A percentile compares a stretch with the other conserved stretches of the same genome.
Evolutionary conservation across 2,888 invertebrate genomes (phyloP).

Genomic region (Gari tellinella): DNA sequence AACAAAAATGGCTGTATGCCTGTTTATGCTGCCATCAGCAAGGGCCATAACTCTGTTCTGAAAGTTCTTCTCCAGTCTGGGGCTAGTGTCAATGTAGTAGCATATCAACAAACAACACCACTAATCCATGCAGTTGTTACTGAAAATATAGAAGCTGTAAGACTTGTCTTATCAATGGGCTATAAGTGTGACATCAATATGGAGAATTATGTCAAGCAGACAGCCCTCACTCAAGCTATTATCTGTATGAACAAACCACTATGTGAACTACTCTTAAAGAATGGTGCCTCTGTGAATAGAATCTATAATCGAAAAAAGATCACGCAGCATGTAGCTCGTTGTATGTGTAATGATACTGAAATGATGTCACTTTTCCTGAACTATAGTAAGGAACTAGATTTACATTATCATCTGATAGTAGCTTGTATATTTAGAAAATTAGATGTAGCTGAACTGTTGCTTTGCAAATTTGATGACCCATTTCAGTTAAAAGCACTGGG

Average conservation of each 20-base stretch:
- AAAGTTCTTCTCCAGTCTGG: slow-evolving; percentile 3
- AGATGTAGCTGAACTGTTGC: slow-evolving; percentile 32
- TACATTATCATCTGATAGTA: slow-evolving; percentile 31
- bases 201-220: slow-evolving; percentile 35
- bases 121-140: slow-evolving; percentile 20
- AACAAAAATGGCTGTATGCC: slow-evolving; percentile 13
- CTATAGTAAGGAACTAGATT: slow-evolving; percentile 2
- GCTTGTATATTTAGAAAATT: slow-evolving; percentile 30
- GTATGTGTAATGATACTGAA: slow-evolving; percentile 19
- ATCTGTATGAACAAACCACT: slow-evolving; percentile 4
- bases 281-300: slow-evolving; percentile 27
- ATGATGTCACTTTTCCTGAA: slow-evolving; percentile 27
- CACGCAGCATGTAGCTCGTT: slow-evolving; percentile 4
- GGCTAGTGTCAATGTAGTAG: slow-evolving; percentile 14
- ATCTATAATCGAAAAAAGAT: slow-evolving; percentile 28
- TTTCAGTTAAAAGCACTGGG: slow-evolving; percentile 38
- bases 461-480: slow-evolving; percentile 18
- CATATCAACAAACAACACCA: slow-evolving; percentile 25
- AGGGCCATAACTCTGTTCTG: slow-evolving; percentile 8
- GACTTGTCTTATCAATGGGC: slow-evolving; percentile 12
- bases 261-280: slow-evolving; percentile 21
- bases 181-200: slow-evolving; percentile 13
- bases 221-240: slow-evolving; percentile 35
- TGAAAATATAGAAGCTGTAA: slow-evolving; percentile 17
- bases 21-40: slow-evolving; percentile 21